Evolutionary conservation across 35 echinoderm and acorn worm genomes (phyloP).

Genomic region (Acanthaster planci): DNA sequence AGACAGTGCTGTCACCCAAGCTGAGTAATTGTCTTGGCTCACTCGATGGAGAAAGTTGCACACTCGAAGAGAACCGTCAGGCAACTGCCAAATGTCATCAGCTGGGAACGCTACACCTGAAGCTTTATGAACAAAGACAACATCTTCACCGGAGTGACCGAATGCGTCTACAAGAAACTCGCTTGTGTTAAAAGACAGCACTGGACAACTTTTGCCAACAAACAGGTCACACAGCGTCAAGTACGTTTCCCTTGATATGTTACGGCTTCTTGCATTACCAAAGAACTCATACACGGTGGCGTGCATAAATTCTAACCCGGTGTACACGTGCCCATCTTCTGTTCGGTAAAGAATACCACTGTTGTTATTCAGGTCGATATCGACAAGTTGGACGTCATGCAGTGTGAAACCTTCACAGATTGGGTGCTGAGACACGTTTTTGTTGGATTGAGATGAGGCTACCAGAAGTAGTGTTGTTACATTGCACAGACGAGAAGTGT

Average conservation of each 20-base stretch:
- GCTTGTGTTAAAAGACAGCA: neutral
- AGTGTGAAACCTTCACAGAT: neutral
- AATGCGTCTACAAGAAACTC: neutral
- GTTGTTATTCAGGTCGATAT: neutral
- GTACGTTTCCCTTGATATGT: neutral
- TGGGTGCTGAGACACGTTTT: neutral
- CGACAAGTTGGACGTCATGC: neutral
- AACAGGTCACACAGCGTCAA: neutral
- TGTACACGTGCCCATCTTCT: neutral
- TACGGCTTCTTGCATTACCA: neutral
- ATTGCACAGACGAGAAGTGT: neutral
- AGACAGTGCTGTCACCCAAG: neutral
- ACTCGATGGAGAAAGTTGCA: neutral
- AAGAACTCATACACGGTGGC: neutral
- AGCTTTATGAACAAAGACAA: neutral
- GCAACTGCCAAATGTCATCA: conserved; percentile 3
- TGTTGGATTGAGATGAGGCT: neutral
- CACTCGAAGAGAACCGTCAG: conserved; percentile 13
- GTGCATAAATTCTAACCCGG: neutral
- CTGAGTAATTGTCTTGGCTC: neutral
- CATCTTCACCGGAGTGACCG: neutral
- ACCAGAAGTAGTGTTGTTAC: neutral
- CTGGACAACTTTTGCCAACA: neutral
- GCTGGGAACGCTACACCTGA: neutral
- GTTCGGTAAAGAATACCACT: neutral